Evolutionary conservation across 2,888 invertebrate genomes (phyloP), one percentile per base, ranked within the genome.

Genomic region (Trisateles emortualis): DNA sequence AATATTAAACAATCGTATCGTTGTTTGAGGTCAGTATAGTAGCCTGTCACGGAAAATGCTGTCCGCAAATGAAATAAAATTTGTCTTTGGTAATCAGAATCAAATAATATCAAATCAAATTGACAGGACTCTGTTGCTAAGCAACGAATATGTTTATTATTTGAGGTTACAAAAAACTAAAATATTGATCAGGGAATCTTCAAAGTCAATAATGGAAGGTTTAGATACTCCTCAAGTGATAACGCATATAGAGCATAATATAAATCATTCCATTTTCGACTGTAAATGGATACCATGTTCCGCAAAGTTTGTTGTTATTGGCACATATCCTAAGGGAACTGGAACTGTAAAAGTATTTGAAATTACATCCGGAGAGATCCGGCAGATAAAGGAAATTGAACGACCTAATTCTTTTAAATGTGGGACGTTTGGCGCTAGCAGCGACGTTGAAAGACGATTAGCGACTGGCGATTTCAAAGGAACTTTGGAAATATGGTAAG

Each of bases 271-370:
- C 0, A 87, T 98, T 17, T 98, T 97, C 83, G 99, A 99, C 79
- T 95, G 96, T n/a, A 97, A 97, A 90, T 99, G 99, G 99, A 95
- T 99, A 74, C 99, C 99, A 0, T 96, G 96, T 78, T 98, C 98
- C 2, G 97, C 99, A 0, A 98, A 98, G 87, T 97, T 99, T 88
- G 96, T 98, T 57, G 95, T 96, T 36, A 93, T 99, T 48, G 99
- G 99, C 8, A 96, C 96, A 11, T 94, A 96, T 81, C 95, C 98
- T 0, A 96, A 96, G 76, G 97, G 97, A 39, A 96, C 95, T 44
- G 99, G 99, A 0, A 95, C 97, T 17, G 89, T 98, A 51, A 96
- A 98, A 87, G 94, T 97, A 11, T 97, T 95, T 79, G 96, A 97
- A 81, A 92, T 98, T 16, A 94, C 95, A 19, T 95, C 95, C 43